Conservation (phyloP, 2,888 invertebrate genomes). For the Caradrina clavipalpis region DNA sequence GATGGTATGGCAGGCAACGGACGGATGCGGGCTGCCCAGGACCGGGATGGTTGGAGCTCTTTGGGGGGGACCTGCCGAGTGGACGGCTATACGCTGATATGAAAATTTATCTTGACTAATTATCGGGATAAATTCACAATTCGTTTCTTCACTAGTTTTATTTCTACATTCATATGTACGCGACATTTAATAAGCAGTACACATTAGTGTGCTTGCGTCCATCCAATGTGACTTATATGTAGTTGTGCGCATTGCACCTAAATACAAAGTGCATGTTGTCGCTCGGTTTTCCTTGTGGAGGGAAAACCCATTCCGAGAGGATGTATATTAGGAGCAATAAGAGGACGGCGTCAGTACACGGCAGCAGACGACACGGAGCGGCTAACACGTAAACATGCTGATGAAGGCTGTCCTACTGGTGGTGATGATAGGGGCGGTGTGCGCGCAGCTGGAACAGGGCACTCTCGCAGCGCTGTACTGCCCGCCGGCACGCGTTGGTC, state of each 20-base stretch:
- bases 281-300: slow-evolving; percentile 31
- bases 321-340: slow-evolving; percentile 6
- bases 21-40: no score
- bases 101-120: no score
- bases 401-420: slow-evolving; percentile 2
- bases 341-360: background rate
- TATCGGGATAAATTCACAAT: no score
- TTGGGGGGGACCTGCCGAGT: no score
- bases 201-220: background rate
- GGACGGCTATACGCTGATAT: no score
- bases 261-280: slow-evolving; percentile 12
- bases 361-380: background rate
- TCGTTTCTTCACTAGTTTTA: no score
- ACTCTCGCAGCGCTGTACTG: slow-evolving; percentile 59
- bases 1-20: no score
- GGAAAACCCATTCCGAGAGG: slow-evolving; percentile 28
- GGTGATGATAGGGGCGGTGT: slow-evolving; percentile 20
- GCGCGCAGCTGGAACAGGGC: slow-evolving; percentile 59
- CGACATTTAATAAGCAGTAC: no score
- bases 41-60: no score
- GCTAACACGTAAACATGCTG: slow-evolving; percentile 27
- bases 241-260: slow-evolving; percentile 4
- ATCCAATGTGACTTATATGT: slow-evolving; percentile 12
- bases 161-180: no score
- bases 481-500: slow-evolving; percentile 34